A percentile compares a stretch with the other conserved stretches of the same genome.
Conservation (phyloP, 1,140 invertebrate genomes). For the Sminthurides bifidus region DNA sequence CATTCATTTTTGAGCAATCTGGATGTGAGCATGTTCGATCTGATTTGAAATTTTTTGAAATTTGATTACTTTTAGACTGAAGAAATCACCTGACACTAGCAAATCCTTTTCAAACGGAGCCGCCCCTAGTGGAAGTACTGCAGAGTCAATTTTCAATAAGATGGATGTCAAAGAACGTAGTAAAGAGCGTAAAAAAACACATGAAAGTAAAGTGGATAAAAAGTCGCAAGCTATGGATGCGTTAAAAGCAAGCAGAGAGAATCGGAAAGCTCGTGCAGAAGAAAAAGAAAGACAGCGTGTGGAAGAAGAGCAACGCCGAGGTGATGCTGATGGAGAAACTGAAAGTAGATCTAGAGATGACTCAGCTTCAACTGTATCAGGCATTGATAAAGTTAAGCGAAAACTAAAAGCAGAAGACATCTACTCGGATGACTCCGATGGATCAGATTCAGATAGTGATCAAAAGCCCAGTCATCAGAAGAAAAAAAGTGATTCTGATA, state of each 20-base stretch:
- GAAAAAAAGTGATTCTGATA: slow-evolving; percentile 28
- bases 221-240: slow-evolving; percentile 83
- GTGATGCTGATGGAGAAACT: slow-evolving; percentile 38
- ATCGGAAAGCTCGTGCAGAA: slow-evolving; percentile 55
- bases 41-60: too few relatives aligned
- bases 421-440: slow-evolving; percentile 81
- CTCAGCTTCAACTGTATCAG: slow-evolving; percentile 36
- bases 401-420: slow-evolving; percentile 86
- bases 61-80: too few relatives aligned
- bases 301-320: slow-evolving; percentile 37
- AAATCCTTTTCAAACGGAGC: too few relatives aligned
- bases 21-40: too few relatives aligned
- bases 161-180: slow-evolving; percentile 64
- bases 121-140: too few relatives aligned
- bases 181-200: slow-evolving; percentile 82
- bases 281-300: slow-evolving; percentile 45
- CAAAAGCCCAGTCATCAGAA: slow-evolving; percentile 7
- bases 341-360: slow-evolving; percentile 42
- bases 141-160: slow-evolving; percentile 41
- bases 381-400: slow-evolving; percentile 41
- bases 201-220: slow-evolving; percentile 75
- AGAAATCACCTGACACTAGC: slow-evolving; percentile 34
- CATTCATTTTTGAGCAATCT: too few relatives aligned
- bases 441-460: slow-evolving; percentile 56
- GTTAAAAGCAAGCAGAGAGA: slow-evolving; percentile 76